Base-by-base conservation (phyloP, 35 echinoderm and acorn worm genomes). In the Apostichopus japonicus region DNA sequence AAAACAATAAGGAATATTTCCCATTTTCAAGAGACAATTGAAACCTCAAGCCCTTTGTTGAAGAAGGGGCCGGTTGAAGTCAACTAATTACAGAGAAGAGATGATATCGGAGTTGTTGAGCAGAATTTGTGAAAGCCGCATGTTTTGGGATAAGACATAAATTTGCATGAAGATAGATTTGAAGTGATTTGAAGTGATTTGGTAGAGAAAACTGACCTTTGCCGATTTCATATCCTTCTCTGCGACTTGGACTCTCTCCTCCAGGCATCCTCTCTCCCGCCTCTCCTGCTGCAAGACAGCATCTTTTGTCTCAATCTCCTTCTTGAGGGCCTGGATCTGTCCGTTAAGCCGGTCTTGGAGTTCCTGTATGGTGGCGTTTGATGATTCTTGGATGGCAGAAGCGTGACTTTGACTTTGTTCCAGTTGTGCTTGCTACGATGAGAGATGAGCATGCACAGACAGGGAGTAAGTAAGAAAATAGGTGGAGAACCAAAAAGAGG, bases 371-470 rank as follows among this genome's bases (percentile, higher is more conserved):
- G 79, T 55, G 67, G 80, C 52, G 10, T 87, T 65, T 67, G 92
- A 93, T 86, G 92, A 77, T 56, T 77, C 70, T 77, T 93, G 56
- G 53, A 93, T 86, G 78, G 86, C 63, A n/a, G n/a, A 56, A 24
- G 90, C 76, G 53, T 94, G 88, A 44, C 79, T 91, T 56, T 86
- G 90, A 77, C 93, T 94, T 14, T 90, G 23, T 73, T 94, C 78
- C 78, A 94, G 72, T 87, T 94, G 88, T 55, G 93, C 79, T 94
- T 94, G 93, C 93, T 94, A 90, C 86, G 90, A 82, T 92, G 88
- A 90, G 77, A 90, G 89, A 76, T 94, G 88, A 91, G 88, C 65
- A 81, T 86, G 79, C 80, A 67, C 91, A 82, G 23, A 16, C 58
- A 86, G 8, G 79, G 87, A 58, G 23, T 16, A 70, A 57, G 55